Conservation (phyloP, 2,797 vertebrate species). For the Kryptopterus vitreolus region DNA sequence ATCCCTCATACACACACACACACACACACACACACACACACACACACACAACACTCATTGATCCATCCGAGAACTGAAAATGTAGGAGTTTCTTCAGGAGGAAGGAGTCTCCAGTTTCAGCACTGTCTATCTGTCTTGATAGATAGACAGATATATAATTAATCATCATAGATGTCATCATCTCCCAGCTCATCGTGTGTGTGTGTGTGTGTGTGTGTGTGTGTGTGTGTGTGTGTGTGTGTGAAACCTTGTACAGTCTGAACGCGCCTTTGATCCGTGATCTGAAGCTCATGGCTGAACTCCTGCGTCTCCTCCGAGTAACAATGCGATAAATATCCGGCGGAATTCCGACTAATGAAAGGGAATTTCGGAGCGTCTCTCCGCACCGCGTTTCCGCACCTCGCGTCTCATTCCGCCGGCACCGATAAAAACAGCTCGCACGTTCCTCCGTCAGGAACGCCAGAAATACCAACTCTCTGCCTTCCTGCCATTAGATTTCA, state of each 20-base stretch:
- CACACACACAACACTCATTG: no score
- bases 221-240: no score
- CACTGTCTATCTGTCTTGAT: not conserved
- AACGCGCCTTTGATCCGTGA: not conserved
- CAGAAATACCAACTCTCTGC: slow-evolving; percentile 47
- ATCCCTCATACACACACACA: no score
- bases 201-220: no score
- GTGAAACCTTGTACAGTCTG: no score
- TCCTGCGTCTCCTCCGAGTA: not conserved
- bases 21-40: no score
- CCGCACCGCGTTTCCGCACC: slow-evolving; percentile 26
- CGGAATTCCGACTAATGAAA: slow-evolving; percentile 25
- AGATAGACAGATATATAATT: not conserved
- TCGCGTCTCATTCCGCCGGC: slow-evolving; percentile 31
- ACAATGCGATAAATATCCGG: not conserved
- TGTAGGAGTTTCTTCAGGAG: no score
- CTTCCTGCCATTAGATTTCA: slow-evolving; percentile 61
- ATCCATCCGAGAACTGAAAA: no score
- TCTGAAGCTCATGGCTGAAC: not conserved
- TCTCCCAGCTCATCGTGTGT: no score
- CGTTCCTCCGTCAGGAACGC: slow-evolving; percentile 39
- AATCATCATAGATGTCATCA: no score
- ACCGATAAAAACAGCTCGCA: slow-evolving; percentile 45
- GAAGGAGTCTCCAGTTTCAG: no score
- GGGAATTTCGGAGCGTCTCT: slow-evolving; percentile 29